A percentile compares a stretch with the other conserved stretches of the same genome.
These are phyloP conservation scores for Cololabis saira DNA, from an alignment of 2,113 vertebrate species.

Conservation along the genomic window DNA sequence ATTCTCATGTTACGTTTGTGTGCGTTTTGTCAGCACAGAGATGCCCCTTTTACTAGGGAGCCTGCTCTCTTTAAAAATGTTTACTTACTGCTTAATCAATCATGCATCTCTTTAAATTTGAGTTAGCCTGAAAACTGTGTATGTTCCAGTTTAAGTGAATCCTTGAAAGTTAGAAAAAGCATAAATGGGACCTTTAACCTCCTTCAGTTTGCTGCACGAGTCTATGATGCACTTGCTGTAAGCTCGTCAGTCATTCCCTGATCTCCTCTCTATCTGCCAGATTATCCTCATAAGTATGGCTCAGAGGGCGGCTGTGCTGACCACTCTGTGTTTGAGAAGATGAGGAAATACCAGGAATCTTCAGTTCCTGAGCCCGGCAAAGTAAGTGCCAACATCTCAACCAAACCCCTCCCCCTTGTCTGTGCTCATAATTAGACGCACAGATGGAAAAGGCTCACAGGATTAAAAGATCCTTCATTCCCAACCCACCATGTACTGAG, in stretches of 20 bases:
- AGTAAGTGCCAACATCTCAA: conserved; percentile 60
- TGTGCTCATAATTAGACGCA: conserved; percentile 23
- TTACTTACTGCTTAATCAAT: too few relatives aligned
- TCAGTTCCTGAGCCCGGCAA: conserved; percentile 76
- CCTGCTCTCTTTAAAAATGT: too few relatives aligned
- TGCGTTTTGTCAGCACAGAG: too few relatives aligned
- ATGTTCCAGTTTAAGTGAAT: too few relatives aligned
- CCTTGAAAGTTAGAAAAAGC: too few relatives aligned
- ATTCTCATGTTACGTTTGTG: too few relatives aligned
- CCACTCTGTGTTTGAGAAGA: conserved; percentile 90
- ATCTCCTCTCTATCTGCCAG: conserved; percentile 53
- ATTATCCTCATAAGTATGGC: conserved; percentile 88
- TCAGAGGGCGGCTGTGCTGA: conserved; percentile 94
- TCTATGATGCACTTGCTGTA: conserved; percentile 16
- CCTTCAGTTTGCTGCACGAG: neutral
- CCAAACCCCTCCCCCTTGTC: neutral
- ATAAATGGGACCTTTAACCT: neutral
- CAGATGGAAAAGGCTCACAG: conserved; percentile 17
- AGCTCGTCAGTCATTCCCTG: conserved; percentile 12
- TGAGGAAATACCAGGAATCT: conserved; percentile 83
- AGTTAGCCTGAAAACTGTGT: too few relatives aligned
- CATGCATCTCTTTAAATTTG: too few relatives aligned
- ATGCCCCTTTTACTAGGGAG: too few relatives aligned
- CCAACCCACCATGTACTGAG: neutral
- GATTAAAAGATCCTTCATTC: conserved; percentile 17